These are phyloP conservation scores for Typhlichthys subterraneus DNA, from an alignment of 2,797 vertebrate genomes.

Conservation along the genomic window DNA sequence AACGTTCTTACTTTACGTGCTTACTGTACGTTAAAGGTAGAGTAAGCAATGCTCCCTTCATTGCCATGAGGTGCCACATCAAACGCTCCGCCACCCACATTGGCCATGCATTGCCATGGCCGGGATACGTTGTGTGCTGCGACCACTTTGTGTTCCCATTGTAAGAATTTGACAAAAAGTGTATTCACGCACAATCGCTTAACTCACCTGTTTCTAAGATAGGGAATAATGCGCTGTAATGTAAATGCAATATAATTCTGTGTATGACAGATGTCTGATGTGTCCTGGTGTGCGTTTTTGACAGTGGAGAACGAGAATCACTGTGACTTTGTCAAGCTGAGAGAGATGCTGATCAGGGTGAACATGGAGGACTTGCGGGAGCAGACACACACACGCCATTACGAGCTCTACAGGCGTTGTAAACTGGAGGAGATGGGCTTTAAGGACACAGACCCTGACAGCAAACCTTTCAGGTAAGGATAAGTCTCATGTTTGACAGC, in stretches of 20 bases:
- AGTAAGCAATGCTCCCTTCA: too few species aligned
- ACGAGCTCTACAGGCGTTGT: slow-evolving; percentile 96
- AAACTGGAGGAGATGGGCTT: slow-evolving; percentile 99
- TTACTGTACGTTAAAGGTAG: too few species aligned
- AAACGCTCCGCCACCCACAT: too few species aligned
- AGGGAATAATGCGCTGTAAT: neutral
- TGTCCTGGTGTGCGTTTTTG: slow-evolving; percentile 30
- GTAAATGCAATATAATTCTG: neutral
- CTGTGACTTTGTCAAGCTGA: slow-evolving; percentile 96
- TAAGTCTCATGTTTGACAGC: too few species aligned
- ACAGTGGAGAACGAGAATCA: slow-evolving; percentile 97
- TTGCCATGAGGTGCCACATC: too few species aligned
- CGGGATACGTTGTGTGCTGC: too few species aligned
- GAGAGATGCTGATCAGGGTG: slow-evolving; percentile 97
- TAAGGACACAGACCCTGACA: slow-evolving; percentile 97
- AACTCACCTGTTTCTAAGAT: too few species aligned
- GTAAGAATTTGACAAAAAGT: too few species aligned
- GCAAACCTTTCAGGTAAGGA: slow-evolving; percentile 95
- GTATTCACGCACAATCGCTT: too few species aligned
- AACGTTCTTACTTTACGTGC: too few species aligned
- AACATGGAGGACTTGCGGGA: slow-evolving; percentile 99
- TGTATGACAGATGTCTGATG: neutral
- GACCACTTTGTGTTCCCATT: too few species aligned
- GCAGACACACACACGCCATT: slow-evolving; percentile 95
- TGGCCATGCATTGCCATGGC: too few species aligned